These are phyloP conservation scores for Choristoneura rosaceana DNA, from an alignment of 2,888 invertebrate genomes.

Conservation along the genomic window DNA sequence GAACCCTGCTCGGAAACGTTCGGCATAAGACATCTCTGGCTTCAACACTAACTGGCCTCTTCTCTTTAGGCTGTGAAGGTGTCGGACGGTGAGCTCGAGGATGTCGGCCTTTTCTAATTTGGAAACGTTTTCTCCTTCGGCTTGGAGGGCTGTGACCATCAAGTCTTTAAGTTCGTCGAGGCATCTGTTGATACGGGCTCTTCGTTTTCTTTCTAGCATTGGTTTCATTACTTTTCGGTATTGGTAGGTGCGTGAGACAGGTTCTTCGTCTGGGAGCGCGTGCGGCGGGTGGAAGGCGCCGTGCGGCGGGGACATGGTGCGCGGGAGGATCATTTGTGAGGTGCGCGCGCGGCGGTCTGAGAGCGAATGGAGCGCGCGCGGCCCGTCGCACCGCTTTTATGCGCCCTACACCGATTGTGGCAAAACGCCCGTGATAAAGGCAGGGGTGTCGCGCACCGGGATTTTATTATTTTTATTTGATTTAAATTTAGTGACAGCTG, in stretches of 20 bases:
- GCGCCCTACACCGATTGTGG: slow-evolving; percentile 83
- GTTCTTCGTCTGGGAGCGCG: slow-evolving; percentile 80
- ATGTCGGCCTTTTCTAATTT: slow-evolving; percentile 95
- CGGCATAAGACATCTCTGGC: slow-evolving; percentile 90
- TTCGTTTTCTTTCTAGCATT: slow-evolving; percentile 93
- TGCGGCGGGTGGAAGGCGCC: slow-evolving; percentile 81
- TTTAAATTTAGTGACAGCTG: slow-evolving; percentile 35
- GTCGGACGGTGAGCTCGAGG: slow-evolving; percentile 93
- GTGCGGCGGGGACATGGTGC: slow-evolving; percentile 81
- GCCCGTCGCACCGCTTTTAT: slow-evolving; percentile 73
- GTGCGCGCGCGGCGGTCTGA: slow-evolving; percentile 77
- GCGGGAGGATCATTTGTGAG: slow-evolving; percentile 78
- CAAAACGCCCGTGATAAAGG: slow-evolving; percentile 84
- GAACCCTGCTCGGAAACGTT: slow-evolving; percentile 94
- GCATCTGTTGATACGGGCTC: slow-evolving; percentile 95
- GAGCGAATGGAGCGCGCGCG: slow-evolving; percentile 83
- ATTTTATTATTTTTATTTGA: slow-evolving; percentile 42
- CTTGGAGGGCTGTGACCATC: slow-evolving; percentile 93
- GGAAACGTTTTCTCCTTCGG: slow-evolving; percentile 95
- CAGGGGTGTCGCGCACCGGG: slow-evolving; percentile 70
- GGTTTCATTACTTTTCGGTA: slow-evolving; percentile 98
- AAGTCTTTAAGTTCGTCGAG: slow-evolving; percentile 95
- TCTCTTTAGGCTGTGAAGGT: slow-evolving; percentile 92
- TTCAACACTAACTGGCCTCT: slow-evolving; percentile 86
- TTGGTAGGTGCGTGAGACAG: slow-evolving; percentile 95